phyloP scores from a whole-genome alignment of 2,797 vertebrate species.

The Dicrostonyx torquatus region DNA sequence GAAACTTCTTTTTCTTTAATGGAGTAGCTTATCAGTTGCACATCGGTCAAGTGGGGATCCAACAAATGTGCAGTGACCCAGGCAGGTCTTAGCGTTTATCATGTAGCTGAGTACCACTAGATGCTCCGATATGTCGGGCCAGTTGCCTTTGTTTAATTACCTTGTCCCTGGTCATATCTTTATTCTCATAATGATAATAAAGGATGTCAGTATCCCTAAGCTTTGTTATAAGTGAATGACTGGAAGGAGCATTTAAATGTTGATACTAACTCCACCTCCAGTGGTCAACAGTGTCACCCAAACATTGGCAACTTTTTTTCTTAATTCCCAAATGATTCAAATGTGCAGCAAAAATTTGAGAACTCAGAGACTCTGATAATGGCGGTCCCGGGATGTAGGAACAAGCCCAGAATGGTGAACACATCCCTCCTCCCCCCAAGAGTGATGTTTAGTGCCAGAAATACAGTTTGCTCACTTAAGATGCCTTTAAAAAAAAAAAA shows the following conservation, averaged over 20 bases:
- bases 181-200: background rate
- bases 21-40: background rate
- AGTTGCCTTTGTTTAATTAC: background rate
- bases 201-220: background rate
- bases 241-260: background rate
- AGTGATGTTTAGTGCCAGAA: background rate
- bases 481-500: background rate
- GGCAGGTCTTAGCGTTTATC: background rate
- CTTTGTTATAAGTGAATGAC: background rate
- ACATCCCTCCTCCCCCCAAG: background rate
- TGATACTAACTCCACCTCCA: background rate
- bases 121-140: background rate
- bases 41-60: background rate
- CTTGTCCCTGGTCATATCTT: background rate
- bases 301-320: no score
- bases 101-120: background rate
- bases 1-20: background rate
- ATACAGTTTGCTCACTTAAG: background rate
- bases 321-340: background rate
- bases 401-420: background rate
- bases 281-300: background rate
- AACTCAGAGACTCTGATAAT: background rate
- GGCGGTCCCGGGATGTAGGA: background rate
- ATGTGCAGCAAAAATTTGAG: background rate
- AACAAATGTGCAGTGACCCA: background rate